A percentile compares a stretch with the other conserved stretches of the same genome.
These are phyloP conservation scores for Umimayanthus chanpuru DNA, from an alignment of 92 coral and sea anemone species.

Conservation along the genomic window DNA sequence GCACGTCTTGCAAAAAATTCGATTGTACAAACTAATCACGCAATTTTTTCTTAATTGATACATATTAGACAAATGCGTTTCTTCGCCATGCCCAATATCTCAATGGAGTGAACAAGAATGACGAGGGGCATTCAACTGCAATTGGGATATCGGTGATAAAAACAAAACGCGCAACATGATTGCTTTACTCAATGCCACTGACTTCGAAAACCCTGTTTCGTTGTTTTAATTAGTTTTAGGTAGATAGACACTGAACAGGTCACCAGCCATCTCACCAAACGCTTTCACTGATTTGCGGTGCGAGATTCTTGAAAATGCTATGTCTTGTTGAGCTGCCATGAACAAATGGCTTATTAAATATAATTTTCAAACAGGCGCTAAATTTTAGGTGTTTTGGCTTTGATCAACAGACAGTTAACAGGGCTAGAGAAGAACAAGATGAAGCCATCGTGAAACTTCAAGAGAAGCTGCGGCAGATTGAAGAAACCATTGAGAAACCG, in stretches of 20 bases:
- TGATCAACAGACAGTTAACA: background rate
- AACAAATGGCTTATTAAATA: background rate
- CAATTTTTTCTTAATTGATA: too few species aligned
- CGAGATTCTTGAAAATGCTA: background rate
- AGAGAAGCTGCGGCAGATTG: conserved; percentile 28
- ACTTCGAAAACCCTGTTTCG: too few species aligned
- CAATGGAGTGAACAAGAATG: too few species aligned
- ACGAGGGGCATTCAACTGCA: too few species aligned
- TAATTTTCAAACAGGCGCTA: background rate
- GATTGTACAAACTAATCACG: background rate
- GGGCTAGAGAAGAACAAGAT: conserved; percentile 35
- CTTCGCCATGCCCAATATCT: background rate
- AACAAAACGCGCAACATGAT: background rate
- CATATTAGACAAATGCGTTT: too few species aligned
- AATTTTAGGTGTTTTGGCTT: background rate
- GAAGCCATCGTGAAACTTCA: conserved; percentile 52
- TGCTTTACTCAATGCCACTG: background rate
- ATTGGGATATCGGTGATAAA: too few species aligned
- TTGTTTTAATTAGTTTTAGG: too few species aligned
- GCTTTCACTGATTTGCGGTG: too few species aligned
- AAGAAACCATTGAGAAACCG: conserved; percentile 20
- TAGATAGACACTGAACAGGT: background rate
- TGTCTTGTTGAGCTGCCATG: background rate
- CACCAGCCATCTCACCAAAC: background rate
- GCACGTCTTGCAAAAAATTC: background rate